Conservation (phyloP, 2,113 vertebrate species). For the Odobenus rosmarus region DNA sequence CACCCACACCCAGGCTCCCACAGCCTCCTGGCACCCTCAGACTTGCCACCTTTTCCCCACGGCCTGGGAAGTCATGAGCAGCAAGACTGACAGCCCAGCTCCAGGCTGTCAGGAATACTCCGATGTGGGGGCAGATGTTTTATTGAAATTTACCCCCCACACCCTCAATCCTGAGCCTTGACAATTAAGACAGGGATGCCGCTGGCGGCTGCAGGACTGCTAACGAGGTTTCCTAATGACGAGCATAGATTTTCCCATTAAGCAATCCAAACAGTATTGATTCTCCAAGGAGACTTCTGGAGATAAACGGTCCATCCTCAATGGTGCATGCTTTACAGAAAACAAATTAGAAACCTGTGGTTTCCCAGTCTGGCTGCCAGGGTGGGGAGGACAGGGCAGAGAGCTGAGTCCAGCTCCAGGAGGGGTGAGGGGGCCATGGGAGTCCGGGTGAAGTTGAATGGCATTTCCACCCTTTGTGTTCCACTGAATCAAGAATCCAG, state of each 20-base stretch:
- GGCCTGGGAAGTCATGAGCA: not conserved
- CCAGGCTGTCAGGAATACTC: not conserved
- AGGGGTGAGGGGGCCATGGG: not conserved
- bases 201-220: slow-evolving; percentile 34
- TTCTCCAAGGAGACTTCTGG: slow-evolving; percentile 72
- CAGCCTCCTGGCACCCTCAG: not conserved
- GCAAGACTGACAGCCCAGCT: not conserved
- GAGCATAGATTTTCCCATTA: slow-evolving; percentile 86
- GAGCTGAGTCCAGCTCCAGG: not conserved
- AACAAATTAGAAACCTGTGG: slow-evolving; percentile 44
- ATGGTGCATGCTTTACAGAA: slow-evolving; percentile 29
- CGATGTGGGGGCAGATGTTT: not conserved
- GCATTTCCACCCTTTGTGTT: not conserved
- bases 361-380: slow-evolving; percentile 47
- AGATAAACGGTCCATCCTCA: slow-evolving; percentile 77
- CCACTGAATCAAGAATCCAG: not conserved
- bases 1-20: not conserved
- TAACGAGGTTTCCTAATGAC: slow-evolving; percentile 81
- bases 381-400: not conserved
- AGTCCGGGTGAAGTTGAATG: not conserved
- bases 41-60: not conserved
- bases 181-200: slow-evolving; percentile 75
- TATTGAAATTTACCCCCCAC: slow-evolving; percentile 70
- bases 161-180: slow-evolving; percentile 8
- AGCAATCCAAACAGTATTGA: slow-evolving; percentile 85